These are phyloP conservation scores for Thunnus maccoyii DNA, from an alignment of 2,113 vertebrate genomes.

Conservation along the genomic window DNA sequence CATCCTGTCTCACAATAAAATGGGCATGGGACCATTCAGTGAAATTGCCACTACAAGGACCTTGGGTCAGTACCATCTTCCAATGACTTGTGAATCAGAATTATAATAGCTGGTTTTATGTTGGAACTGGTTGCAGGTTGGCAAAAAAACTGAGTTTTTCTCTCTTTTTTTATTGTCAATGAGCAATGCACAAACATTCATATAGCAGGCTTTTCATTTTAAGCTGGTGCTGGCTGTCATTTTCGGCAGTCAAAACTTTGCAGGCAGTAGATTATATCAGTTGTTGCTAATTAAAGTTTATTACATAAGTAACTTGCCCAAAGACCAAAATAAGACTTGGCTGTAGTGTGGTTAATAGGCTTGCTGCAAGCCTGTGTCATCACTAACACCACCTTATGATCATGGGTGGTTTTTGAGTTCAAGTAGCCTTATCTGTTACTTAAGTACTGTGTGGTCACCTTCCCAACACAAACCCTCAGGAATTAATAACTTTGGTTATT, in stretches of 20 bases:
- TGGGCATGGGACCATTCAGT: slow-evolving; percentile 95
- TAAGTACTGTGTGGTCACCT: no score
- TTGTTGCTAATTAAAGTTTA: slow-evolving; percentile 35
- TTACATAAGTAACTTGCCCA: slow-evolving; percentile 13
- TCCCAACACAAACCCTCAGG: no score
- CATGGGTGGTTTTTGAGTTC: not conserved
- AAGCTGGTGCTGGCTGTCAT: not conserved
- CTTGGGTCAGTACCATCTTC: slow-evolving; percentile 83
- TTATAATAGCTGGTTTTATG: not conserved
- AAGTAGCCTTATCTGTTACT: not conserved
- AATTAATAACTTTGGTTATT: no score
- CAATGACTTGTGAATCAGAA: not conserved
- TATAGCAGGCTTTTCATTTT: slow-evolving; percentile 3
- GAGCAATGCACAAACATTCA: not conserved
- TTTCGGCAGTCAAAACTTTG: not conserved
- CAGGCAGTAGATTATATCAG: slow-evolving; percentile 22
- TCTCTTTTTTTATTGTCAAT: not conserved
- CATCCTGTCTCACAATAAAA: slow-evolving; percentile 92
- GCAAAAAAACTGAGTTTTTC: not conserved
- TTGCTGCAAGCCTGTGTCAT: not conserved
- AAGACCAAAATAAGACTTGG: slow-evolving; percentile 29
- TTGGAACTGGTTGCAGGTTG: not conserved
- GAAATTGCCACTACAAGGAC: slow-evolving; percentile 87
- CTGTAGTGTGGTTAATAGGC: not conserved
- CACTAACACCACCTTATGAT: no score